phyloP scores from a whole-genome alignment of 2,888 invertebrate genomes.

The Antheraea assamensis region DNA sequence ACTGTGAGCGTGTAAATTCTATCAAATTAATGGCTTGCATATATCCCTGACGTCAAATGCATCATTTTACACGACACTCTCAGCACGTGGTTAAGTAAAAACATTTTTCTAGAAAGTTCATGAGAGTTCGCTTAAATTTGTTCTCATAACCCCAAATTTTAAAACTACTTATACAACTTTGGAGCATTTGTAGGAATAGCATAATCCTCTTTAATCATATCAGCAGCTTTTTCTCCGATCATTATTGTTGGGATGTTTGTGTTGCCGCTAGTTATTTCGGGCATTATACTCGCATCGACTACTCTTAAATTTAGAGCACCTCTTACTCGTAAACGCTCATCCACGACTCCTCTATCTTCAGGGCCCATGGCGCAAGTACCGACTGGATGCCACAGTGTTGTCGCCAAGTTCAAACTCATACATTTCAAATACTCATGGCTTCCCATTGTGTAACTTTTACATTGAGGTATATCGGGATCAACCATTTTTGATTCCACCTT shows the following conservation, averaged over 20 bases:
- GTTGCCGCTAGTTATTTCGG: slow-evolving; percentile 78
- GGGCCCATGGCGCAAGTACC: slow-evolving; percentile 62
- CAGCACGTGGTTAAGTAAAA: not conserved
- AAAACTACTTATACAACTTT: slow-evolving; percentile 9
- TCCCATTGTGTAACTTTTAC: slow-evolving; percentile 34
- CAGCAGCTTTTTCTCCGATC: slow-evolving; percentile 37
- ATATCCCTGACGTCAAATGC: not conserved
- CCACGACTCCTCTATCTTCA: slow-evolving; percentile 49
- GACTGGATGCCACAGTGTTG: slow-evolving; percentile 82
- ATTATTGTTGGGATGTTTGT: slow-evolving; percentile 75
- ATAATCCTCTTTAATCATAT: slow-evolving; percentile 30
- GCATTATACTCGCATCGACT: slow-evolving; percentile 56
- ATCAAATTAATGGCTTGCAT: too few species aligned
- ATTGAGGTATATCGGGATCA: slow-evolving; percentile 38
- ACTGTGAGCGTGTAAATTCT: too few species aligned
- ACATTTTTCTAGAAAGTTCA: not conserved
- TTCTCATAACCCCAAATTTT: not conserved
- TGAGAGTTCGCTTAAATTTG: not conserved
- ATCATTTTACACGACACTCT: not conserved
- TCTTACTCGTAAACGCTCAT: slow-evolving; percentile 42
- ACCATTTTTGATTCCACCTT: slow-evolving; percentile 38
- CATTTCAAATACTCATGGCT: slow-evolving; percentile 57
- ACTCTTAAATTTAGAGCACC: slow-evolving; percentile 30
- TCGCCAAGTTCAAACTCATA: slow-evolving; percentile 58
- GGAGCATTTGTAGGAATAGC: slow-evolving; percentile 18